Percentiles rank a stretch among this genome's conserved stretches.
These are phyloP conservation scores for Ochropleura leucogaster DNA, from an alignment of 2,888 invertebrate species.

Conservation along the genomic window DNA sequence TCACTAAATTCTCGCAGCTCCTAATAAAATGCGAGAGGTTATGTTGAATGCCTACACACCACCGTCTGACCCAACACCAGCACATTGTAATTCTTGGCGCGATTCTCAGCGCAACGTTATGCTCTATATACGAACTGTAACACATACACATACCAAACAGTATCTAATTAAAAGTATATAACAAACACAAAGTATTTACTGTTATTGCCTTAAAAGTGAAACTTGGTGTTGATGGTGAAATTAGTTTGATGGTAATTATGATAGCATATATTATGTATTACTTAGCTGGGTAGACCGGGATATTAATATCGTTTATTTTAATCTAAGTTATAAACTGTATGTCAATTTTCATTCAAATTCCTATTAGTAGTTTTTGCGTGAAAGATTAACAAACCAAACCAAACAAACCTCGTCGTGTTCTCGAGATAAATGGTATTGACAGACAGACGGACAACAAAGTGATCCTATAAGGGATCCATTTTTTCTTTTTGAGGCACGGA, in stretches of 20 bases:
- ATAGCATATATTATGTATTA: neutral
- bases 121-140: constrained; percentile 48
- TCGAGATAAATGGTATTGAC: too few species aligned
- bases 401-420: too few species aligned
- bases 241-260: neutral
- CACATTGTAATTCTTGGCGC: constrained; percentile 48
- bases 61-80: constrained; percentile 42
- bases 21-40: constrained; percentile 20
- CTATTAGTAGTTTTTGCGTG: too few species aligned
- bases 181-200: constrained; percentile 12
- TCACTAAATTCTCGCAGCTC: neutral
- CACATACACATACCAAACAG: constrained; percentile 32
- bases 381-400: too few species aligned
- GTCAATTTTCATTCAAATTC: too few species aligned
- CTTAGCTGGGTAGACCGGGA: too few species aligned
- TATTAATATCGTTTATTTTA: too few species aligned
- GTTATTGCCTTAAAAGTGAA: constrained; percentile 38
- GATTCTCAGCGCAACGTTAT: constrained; percentile 47
- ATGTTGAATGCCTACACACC: constrained; percentile 22
- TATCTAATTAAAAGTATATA: constrained; percentile 44
- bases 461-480: too few species aligned
- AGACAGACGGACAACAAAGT: too few species aligned
- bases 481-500: too few species aligned
- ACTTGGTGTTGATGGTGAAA: constrained; percentile 39
- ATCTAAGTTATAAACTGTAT: too few species aligned